Evolutionary conservation across 1,140 invertebrate species (phyloP).

Genomic region (Mizuhopecten yessoensis): DNA sequence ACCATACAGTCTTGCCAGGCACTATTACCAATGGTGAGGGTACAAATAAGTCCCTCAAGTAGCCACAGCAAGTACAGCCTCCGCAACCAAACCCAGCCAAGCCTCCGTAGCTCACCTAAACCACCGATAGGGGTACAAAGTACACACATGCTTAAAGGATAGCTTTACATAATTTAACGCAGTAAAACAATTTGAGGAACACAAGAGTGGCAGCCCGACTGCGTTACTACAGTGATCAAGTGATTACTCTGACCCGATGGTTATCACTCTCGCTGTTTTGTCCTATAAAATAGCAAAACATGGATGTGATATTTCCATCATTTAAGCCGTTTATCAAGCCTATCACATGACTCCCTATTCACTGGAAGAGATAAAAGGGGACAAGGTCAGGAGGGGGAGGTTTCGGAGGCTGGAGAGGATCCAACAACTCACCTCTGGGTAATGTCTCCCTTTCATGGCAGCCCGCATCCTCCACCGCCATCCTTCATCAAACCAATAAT

Average conservation of each 20-base stretch:
- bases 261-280: conserved; percentile 19
- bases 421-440: conserved; percentile 2
- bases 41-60: background rate
- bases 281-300: conserved; percentile 17
- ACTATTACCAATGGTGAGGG: background rate
- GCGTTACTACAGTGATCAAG: background rate
- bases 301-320: conserved; percentile 33
- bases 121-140: background rate
- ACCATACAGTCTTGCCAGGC: background rate
- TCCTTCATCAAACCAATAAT: background rate
- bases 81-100: background rate
- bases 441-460: background rate
- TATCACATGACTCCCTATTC: background rate
- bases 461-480: background rate
- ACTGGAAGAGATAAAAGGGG: background rate
- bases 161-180: conserved; percentile 28
- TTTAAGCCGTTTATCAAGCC: conserved; percentile 16
- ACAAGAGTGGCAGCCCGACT: conserved; percentile 4
- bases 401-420: background rate
- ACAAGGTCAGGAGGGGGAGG: background rate
- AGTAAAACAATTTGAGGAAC: conserved; percentile 28
- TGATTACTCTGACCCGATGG: conserved; percentile 5
- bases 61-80: background rate
- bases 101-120: too few relatives aligned
- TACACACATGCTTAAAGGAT: background rate